Conservation (phyloP, 2,888 invertebrate species). For the Dichetophora obliterata region DNA sequence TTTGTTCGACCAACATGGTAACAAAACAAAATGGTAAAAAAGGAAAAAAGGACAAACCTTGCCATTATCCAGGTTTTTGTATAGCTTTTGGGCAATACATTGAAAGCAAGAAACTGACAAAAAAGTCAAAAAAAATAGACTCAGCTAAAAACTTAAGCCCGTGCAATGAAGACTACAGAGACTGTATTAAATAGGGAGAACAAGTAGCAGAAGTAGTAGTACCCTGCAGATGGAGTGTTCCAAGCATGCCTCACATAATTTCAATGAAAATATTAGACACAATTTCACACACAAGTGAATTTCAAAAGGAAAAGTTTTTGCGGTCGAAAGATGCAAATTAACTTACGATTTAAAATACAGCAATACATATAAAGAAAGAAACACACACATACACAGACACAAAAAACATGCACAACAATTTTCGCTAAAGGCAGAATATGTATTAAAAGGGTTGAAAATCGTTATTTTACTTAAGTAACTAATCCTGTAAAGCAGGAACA, state of each 20-base stretch:
- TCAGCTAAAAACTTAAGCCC: too few species aligned
- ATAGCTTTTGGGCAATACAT: too few species aligned
- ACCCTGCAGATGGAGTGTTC: too few species aligned
- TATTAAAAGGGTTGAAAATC: not conserved
- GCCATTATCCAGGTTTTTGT: too few species aligned
- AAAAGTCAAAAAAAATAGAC: too few species aligned
- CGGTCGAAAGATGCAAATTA: conserved; percentile 23
- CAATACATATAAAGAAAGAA: too few species aligned
- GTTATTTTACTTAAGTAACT: not conserved
- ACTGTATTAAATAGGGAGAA: not conserved
- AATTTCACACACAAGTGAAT: conserved; percentile 28
- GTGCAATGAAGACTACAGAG: not conserved
- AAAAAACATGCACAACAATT: not conserved
- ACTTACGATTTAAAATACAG: not conserved
- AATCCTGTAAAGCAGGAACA: not conserved
- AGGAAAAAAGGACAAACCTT: too few species aligned
- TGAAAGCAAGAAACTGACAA: too few species aligned
- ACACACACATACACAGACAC: not conserved
- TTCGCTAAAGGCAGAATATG: not conserved
- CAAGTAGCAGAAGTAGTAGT: too few species aligned
- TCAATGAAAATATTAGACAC: conserved; percentile 24
- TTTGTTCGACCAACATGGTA: not conserved
- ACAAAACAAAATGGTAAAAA: not conserved
- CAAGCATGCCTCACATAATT: conserved; percentile 15
- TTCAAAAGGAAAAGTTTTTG: conserved; percentile 15